Base-by-base conservation (phyloP, 2,888 invertebrate species). In the Myopa testacea region DNA sequence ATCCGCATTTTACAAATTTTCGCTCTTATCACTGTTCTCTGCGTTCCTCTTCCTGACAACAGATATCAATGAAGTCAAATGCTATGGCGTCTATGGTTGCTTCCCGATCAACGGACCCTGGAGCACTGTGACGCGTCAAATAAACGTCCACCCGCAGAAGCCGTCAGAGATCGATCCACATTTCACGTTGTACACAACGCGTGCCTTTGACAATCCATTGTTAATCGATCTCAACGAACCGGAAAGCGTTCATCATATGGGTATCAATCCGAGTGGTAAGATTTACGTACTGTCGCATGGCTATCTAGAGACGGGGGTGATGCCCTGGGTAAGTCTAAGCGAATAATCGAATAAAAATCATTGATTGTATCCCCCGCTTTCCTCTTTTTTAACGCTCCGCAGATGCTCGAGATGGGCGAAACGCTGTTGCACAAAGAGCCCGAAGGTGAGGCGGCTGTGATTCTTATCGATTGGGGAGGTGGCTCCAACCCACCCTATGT, bases 401-500 rank as follows among this genome's bases (percentile, higher is more conserved):
- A 93, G 93, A 92, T 94, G 78, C 90, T 93, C 91, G 92, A 93
- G 70, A 92, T 95, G 91, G 92, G 93, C 19, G 91, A 92, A 75
- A 93, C 94, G 45, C 89, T 97, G n/a, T 88, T 97, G 8, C 89
- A 89, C 67, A 81, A 90, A 26, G 91, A 92, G 82, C 91, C 91
- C 1, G 92, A 93, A 75, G 93, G 93, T 62, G 92, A 93, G 72
- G 93, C 93, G 63, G 94, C 95, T 75, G 94, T 96, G 0, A 91
- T 96, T 16, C 91, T 95, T 0, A 92, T 97, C 3, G 96, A 96
- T 85, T 97, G 97, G 97, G 92, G 94, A 78, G 93, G 93, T 6
- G 97, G 96, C 0, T 94, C 96, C 0, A 93, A 93, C 80, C 96
- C 96, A 0, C 96, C 96, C 0, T 98, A 98, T 86, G 94, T 95